Conservation (phyloP, 2,797 vertebrate genomes). For the Taenioides sp. region DNA sequence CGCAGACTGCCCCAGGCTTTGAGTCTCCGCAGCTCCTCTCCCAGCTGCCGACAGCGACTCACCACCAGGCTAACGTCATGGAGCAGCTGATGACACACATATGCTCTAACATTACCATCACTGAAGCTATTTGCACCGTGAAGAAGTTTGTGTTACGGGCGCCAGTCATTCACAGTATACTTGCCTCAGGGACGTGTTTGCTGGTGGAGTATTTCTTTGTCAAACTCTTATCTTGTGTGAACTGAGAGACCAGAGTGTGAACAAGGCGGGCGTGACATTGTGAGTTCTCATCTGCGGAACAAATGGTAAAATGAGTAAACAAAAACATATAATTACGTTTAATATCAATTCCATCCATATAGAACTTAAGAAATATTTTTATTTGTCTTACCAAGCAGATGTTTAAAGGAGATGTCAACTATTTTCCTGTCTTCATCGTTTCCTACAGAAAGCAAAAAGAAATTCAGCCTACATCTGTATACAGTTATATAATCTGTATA, state of each 20-base stretch:
- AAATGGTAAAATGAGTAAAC: background rate
- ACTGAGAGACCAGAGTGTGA: constrained; percentile 71
- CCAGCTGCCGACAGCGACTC: constrained; percentile 73
- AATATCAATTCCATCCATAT: background rate
- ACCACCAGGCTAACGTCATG: constrained; percentile 74
- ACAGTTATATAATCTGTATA: background rate
- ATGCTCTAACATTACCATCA: background rate
- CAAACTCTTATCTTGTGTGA: constrained; percentile 55
- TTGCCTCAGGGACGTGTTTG: constrained; percentile 64
- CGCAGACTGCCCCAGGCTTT: constrained; percentile 72
- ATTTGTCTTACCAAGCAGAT: constrained; percentile 67
- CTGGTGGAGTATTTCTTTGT: constrained; percentile 69
- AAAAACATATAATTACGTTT: background rate
- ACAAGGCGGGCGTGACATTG: constrained; percentile 62
- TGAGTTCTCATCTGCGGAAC: constrained; percentile 59
- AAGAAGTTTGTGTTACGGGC: background rate
- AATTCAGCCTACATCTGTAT: background rate
- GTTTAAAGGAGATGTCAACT: constrained; percentile 57
- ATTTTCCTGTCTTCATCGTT: constrained; percentile 49
- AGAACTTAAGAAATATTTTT: background rate
- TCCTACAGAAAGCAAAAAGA: constrained; percentile 35
- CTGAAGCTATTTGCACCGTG: background rate
- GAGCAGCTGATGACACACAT: constrained; percentile 65
- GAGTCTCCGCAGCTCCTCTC: constrained; percentile 76
- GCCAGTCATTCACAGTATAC: background rate